These are phyloP conservation scores for Drosophila eohydei DNA, from an alignment of 2,888 invertebrate genomes.

Conservation along the genomic window DNA sequence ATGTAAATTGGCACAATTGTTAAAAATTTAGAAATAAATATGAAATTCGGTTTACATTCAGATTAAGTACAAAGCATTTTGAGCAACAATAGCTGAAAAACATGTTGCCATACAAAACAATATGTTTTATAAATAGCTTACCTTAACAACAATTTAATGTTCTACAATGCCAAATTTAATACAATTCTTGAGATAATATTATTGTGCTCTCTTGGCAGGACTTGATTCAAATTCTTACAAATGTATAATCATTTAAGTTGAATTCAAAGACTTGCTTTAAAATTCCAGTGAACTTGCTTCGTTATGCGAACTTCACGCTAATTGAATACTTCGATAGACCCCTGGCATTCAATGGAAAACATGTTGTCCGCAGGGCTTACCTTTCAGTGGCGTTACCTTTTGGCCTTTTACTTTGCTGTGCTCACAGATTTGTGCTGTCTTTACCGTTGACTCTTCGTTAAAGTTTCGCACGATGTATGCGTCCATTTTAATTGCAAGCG, in stretches of 20 bases:
- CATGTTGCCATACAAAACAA: neutral
- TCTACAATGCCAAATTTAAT: no score
- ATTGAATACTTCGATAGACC: neutral
- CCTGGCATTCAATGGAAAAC: neutral
- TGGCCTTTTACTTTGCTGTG: neutral
- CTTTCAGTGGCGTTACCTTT: neutral
- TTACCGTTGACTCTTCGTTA: slow-evolving; percentile 16
- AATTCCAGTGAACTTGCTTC: neutral
- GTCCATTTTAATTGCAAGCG: slow-evolving; percentile 56
- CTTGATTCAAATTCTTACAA: neutral
- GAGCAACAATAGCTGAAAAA: neutral
- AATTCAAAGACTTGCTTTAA: neutral
- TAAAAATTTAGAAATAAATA: neutral
- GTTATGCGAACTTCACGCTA: neutral
- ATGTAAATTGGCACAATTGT: neutral
- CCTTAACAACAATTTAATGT: neutral
- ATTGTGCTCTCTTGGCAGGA: rapidly evolving
- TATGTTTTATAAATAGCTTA: neutral
- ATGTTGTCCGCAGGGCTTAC: neutral
- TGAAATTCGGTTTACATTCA: neutral
- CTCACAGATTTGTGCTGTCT: slow-evolving; percentile 7
- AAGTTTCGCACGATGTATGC: slow-evolving; percentile 22
- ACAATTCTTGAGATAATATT: neutral
- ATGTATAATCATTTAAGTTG: neutral
- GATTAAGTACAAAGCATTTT: neutral